Conservation (phyloP, 1,140 invertebrate genomes). For the Trichonephila inaurata region DNA sequence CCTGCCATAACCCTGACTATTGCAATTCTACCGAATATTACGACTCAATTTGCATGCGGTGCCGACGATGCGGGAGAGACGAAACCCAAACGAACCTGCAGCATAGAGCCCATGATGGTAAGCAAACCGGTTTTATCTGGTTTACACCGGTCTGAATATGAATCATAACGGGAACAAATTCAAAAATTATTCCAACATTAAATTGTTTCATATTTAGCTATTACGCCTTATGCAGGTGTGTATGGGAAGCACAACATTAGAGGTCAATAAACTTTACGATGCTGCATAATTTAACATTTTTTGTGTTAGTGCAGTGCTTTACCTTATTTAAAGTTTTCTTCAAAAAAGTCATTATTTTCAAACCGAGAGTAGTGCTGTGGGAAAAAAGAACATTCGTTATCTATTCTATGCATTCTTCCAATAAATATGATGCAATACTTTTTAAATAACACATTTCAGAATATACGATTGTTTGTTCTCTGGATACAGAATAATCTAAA, state of each 20-base stretch:
- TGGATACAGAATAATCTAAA: too few relatives aligned
- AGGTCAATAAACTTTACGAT: constrained; percentile 26
- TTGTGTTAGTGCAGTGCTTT: background rate
- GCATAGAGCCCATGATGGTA: constrained; percentile 46
- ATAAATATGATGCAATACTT: too few relatives aligned
- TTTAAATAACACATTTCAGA: too few relatives aligned
- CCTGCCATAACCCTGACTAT: constrained; percentile 60
- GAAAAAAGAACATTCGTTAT: too few relatives aligned
- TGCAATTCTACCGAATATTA: constrained; percentile 66
- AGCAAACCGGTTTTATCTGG: constrained; percentile 27
- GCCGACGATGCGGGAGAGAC: constrained; percentile 63
- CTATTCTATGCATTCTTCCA: too few relatives aligned
- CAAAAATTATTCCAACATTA: background rate
- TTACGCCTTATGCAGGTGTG: background rate
- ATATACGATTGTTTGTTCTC: too few relatives aligned
- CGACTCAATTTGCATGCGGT: constrained; percentile 58
- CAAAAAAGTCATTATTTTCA: too few relatives aligned
- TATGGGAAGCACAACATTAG: background rate
- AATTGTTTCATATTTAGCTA: background rate
- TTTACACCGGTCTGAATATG: background rate
- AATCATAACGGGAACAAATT: background rate
- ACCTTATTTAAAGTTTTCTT: too few relatives aligned
- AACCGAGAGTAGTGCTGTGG: too few relatives aligned
- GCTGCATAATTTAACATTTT: background rate
- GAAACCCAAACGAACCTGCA: constrained; percentile 53